Conservation (phyloP, 2,888 invertebrate species). For the Macrosiphum euphorbiae region DNA sequence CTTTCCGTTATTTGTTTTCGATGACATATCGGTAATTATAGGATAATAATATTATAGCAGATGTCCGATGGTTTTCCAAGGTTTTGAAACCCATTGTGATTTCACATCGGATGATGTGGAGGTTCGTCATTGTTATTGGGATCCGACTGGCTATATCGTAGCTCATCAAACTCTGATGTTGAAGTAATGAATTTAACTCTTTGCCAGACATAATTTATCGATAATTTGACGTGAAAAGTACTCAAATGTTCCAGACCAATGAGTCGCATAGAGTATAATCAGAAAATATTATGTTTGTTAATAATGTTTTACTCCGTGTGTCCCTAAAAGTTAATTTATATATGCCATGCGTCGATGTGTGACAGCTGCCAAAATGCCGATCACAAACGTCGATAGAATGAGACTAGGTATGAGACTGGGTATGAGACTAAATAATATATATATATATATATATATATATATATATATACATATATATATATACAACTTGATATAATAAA, state of each 20-base stretch:
- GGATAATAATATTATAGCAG: background rate
- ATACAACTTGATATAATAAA: background rate
- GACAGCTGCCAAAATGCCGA: slow-evolving; percentile 48
- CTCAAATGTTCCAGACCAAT: background rate
- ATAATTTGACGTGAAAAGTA: background rate
- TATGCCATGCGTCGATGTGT: background rate
- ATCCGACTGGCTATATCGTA: background rate
- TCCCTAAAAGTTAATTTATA: slow-evolving; percentile 30
- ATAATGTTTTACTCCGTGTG: background rate
- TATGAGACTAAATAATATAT: background rate
- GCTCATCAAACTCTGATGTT: background rate
- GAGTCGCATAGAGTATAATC: background rate
- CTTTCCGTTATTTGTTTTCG: background rate
- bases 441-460: background rate
- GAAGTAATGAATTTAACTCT: background rate
- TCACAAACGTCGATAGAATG: background rate
- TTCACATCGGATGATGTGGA: background rate
- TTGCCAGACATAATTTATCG: background rate
- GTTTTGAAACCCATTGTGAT: background rate
- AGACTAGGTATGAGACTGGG: background rate
- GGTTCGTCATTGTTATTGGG: background rate
- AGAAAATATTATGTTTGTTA: background rate
- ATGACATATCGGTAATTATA: background rate
- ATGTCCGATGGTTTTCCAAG: background rate
- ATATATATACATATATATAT: background rate